Conservation (phyloP, 2,113 vertebrate species). For the Aspiorhynchus laticeps region DNA sequence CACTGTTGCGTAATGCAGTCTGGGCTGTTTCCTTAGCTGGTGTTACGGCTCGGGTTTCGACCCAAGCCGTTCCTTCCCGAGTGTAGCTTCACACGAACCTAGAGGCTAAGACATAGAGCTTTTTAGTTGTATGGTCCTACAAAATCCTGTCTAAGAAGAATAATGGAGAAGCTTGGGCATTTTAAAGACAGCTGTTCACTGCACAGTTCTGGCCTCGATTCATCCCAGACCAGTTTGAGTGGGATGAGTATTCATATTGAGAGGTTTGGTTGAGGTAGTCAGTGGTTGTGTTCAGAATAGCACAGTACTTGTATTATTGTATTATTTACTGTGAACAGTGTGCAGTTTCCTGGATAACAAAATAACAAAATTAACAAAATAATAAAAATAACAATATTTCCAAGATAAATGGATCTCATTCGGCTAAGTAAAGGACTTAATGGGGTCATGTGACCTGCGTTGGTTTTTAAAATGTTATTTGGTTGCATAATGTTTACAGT, state of each 20-base stretch:
- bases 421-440: not conserved
- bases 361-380: no score
- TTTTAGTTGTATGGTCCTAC: not conserved
- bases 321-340: not conserved
- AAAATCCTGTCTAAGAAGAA: not conserved
- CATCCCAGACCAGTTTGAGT: not conserved
- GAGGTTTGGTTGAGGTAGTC: slow-evolving; percentile 6
- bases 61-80: slow-evolving; percentile 20
- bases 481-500: not conserved
- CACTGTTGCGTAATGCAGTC: slow-evolving; percentile 46
- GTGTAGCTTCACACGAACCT: not conserved
- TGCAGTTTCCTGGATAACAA: not conserved
- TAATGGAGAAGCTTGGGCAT: not conserved
- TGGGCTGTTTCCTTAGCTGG: slow-evolving; percentile 34
- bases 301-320: not conserved
- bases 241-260: not conserved
- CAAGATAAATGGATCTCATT: not conserved
- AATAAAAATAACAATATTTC: not conserved
- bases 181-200: not conserved
- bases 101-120: not conserved
- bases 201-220: not conserved
- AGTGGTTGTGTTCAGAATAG: not conserved
- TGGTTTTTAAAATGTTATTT: not conserved
- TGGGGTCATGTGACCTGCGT: not conserved
- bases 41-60: not conserved